Evolutionary conservation across 1,140 invertebrate species (phyloP).

Genomic region (Odontomachus brunneus): DNA sequence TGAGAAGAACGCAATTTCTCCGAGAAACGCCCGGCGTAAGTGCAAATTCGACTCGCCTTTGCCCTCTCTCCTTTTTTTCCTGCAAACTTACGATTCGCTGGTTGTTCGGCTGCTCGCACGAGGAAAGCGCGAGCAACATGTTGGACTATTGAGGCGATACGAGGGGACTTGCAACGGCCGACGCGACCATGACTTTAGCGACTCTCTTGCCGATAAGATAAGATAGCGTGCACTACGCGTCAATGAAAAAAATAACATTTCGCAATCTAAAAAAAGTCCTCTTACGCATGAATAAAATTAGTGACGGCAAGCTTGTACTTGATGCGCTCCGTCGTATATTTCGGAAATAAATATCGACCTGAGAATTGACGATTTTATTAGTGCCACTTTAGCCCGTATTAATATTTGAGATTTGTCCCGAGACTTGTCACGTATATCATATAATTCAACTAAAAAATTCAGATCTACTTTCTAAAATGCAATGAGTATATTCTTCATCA

Average conservation of each 20-base stretch:
- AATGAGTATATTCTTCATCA: too few relatives aligned
- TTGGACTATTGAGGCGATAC: conserved; percentile 28
- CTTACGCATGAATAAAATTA: neutral
- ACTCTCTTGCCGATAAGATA: conserved; percentile 53
- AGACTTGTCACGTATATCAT: too few relatives aligned
- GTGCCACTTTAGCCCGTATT: too few relatives aligned
- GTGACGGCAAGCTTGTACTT: neutral
- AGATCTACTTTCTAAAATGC: too few relatives aligned
- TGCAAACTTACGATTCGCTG: neutral
- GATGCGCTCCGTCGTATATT: neutral
- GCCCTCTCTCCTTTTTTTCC: too few relatives aligned
- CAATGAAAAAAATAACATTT: conserved; percentile 32
- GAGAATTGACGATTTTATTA: neutral
- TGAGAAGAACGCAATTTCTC: neutral
- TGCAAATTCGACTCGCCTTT: neutral
- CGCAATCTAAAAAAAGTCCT: conserved; percentile 19
- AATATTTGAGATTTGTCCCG: too few relatives aligned
- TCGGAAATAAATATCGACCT: neutral
- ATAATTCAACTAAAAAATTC: too few relatives aligned
- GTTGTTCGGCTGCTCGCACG: neutral
- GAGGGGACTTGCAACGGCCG: neutral
- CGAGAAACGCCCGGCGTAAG: neutral
- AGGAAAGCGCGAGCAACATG: conserved; percentile 7
- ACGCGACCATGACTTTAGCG: conserved; percentile 43
- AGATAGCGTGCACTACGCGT: conserved; percentile 12